A percentile compares a stretch with the other conserved stretches of the same genome.
These are phyloP conservation scores for Cryptoblepharus egeriae DNA, from an alignment of 2,797 vertebrate genomes.

Conservation along the genomic window DNA sequence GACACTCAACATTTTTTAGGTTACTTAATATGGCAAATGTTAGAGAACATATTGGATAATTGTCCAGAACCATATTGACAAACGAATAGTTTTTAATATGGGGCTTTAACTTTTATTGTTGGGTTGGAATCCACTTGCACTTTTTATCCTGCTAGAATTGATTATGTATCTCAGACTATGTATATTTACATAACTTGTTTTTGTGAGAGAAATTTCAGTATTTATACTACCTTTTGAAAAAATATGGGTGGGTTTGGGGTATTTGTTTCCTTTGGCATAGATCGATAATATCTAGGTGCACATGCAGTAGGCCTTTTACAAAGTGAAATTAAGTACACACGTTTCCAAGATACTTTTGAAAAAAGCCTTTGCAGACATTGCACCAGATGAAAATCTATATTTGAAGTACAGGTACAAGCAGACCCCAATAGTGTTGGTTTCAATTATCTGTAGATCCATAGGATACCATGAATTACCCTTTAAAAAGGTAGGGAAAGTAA, in stretches of 20 bases:
- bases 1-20: not conserved
- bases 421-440: no score
- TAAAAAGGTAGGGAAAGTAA: no score
- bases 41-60: not conserved
- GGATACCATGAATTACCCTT: no score
- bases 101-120: not conserved
- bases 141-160: not conserved
- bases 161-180: not conserved
- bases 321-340: not conserved
- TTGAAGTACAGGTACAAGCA: not conserved
- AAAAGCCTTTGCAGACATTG: not conserved
- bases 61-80: conserved; percentile 3
- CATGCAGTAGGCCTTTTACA: not conserved
- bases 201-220: not conserved
- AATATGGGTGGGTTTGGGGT: not conserved
- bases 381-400: not conserved
- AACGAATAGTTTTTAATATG: not conserved
- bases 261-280: not conserved
- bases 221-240: not conserved
- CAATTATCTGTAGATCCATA: no score
- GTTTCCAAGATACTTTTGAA: not conserved
- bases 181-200: not conserved
- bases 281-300: not conserved
- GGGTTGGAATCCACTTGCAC: not conserved
- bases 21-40: not conserved